Evolutionary conservation across 2,113 vertebrate genomes (phyloP), one percentile per base, ranked within the genome.

Genomic region (Notothenia rossii): DNA sequence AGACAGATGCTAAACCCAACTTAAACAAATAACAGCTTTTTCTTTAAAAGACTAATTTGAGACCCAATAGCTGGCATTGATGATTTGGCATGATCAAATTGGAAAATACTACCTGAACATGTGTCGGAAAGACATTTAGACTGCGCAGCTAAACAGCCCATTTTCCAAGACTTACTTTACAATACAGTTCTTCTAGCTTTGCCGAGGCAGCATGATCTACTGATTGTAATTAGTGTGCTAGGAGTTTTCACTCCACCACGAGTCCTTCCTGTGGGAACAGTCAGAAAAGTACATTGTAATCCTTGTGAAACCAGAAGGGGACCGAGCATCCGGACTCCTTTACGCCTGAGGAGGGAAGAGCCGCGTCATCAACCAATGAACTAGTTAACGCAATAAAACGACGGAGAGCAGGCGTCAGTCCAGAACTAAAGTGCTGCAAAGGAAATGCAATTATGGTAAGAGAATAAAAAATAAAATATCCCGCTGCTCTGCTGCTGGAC

Each of bases 351-450:
- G 79, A 82, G 80, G 73, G 73, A 81, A 81, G 86, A 83, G 87
- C 74, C 3, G 18, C 56, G 48, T 79, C 70, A 79, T 79, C 83
- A 82, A 87, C 77, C 83, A 84, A 86, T 91, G 85, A 80, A 87
- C 91, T 80, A 89, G 82, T 71, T 63, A 87, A 88, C 74, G 77
- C 67, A 78, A 8, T 40, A 60, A 86, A 86, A 84, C 58, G 72
- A 82, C 2, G 56, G 77, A 73, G 88, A 89, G 76, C 83, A 85
- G 84, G 78, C 72, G 70, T 89, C 85, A 77, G 89, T 91, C 87
- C 90, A 83, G 77, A 93, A 92, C 89, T 94, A 94, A 94, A 94
- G 93, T 94, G 93, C 93, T 80, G 89, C 67, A 90, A 93, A 94
- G 85, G 33, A 93, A 94, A 91, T 81, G 80, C 88, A 84, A 87